phyloP scores from a whole-genome alignment of 2,888 invertebrate genomes.

The Papilio demoleus region DNA sequence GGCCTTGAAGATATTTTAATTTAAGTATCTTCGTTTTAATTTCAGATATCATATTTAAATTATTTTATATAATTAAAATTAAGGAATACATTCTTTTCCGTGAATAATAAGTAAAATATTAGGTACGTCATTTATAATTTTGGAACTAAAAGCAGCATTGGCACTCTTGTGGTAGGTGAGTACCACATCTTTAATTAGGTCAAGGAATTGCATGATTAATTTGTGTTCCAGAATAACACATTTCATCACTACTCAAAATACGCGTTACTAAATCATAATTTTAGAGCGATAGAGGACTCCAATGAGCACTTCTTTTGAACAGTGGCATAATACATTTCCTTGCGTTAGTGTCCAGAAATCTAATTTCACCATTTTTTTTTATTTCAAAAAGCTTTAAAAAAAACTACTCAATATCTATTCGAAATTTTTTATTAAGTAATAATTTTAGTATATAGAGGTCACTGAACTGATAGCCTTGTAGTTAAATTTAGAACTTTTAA shows the following conservation, averaged over 20 bases:
- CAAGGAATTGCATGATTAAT: constrained; percentile 46
- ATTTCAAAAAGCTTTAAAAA: too few relatives aligned
- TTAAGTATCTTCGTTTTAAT: background rate
- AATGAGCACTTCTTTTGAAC: too few relatives aligned
- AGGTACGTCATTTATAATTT: background rate
- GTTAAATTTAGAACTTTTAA: constrained; percentile 2
- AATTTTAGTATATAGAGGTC: constrained; percentile 2
- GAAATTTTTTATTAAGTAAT: too few relatives aligned
- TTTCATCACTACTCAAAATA: constrained; percentile 21
- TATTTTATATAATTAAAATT: background rate
- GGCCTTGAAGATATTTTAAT: constrained; percentile 20
- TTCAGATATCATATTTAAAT: background rate
- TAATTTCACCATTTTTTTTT: too few relatives aligned
- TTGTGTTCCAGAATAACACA: constrained; percentile 41
- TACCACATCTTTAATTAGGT: constrained; percentile 46
- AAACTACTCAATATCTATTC: too few relatives aligned
- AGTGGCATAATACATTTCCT: too few relatives aligned
- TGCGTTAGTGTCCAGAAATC: too few relatives aligned
- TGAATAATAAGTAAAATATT: too few relatives aligned
- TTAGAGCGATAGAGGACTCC: too few relatives aligned
- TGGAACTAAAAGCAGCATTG: constrained; percentile 23
- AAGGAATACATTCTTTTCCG: too few relatives aligned
- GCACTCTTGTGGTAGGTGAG: constrained; percentile 13
- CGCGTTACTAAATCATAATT: background rate
- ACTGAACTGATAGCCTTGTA: constrained; percentile 15